phyloP scores from a whole-genome alignment of 2,797 vertebrate species.

The Trachurus trachurus region DNA sequence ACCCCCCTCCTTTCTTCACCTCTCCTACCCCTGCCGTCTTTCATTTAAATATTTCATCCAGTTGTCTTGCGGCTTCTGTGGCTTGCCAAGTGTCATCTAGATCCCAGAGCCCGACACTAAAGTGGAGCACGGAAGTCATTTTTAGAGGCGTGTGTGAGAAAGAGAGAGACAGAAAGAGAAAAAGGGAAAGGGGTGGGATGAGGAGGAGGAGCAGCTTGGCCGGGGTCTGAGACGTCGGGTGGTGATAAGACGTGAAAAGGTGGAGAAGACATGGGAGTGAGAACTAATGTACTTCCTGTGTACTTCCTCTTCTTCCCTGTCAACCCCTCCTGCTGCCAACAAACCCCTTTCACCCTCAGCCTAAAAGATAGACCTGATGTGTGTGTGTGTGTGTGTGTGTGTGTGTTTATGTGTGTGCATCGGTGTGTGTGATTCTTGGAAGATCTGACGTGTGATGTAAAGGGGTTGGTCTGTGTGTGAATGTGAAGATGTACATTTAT shows the following conservation, averaged over 20 bases:
- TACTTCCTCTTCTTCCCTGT: conserved; percentile 90
- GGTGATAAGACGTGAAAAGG: conserved; percentile 87
- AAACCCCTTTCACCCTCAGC: conserved; percentile 48
- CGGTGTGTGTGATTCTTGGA: conserved; percentile 30
- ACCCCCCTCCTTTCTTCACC: conserved; percentile 39
- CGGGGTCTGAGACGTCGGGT: conserved; percentile 70
- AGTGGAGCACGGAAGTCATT: conserved; percentile 82
- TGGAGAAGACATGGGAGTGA: conserved; percentile 90
- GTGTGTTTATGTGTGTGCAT: conserved; percentile 18
- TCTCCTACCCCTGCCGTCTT: conserved; percentile 65
- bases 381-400: conserved; percentile 32
- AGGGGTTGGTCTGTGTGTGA: conserved; percentile 37
- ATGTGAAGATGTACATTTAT: conserved; percentile 56
- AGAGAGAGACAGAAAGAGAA: conserved; percentile 38
- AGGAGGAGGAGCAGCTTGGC: conserved; percentile 46
- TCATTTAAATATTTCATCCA: conserved; percentile 95
- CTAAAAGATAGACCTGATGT: conserved; percentile 77
- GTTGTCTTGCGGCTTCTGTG: conserved; percentile 91
- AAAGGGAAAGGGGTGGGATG: conserved; percentile 19
- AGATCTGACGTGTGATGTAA: conserved; percentile 60
- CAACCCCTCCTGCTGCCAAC: conserved; percentile 69
- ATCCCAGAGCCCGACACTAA: conserved; percentile 84
- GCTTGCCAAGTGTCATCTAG: conserved; percentile 92
- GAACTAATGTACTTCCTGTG: conserved; percentile 97
- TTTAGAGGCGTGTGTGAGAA: conserved; percentile 60